Conservation (phyloP, 1,140 invertebrate species). For the Zaprionus inermis region DNA sequence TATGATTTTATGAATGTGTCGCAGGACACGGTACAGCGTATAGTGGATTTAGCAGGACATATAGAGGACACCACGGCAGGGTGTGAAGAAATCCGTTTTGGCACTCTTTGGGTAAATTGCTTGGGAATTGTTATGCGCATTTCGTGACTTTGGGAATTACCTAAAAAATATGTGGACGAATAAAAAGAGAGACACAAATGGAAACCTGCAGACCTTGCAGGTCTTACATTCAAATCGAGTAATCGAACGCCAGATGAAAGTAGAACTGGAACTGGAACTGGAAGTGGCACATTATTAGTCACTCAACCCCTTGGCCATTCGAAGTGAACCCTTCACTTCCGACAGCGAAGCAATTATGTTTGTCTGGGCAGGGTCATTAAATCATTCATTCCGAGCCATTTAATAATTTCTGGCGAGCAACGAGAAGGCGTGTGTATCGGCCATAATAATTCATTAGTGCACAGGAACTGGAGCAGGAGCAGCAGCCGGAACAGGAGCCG, state of each 20-base stretch:
- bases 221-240: background rate
- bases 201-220: background rate
- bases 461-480: conserved; percentile 5
- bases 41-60: no score
- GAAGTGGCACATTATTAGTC: conserved; percentile 38
- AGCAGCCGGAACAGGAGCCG: conserved; percentile 29
- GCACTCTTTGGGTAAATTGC: conserved; percentile 65
- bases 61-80: conserved; percentile 5
- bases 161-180: background rate
- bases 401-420: conserved; percentile 71
- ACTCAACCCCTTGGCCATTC: conserved; percentile 53
- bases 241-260: background rate
- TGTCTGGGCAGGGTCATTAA: conserved; percentile 69
- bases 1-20: conserved; percentile 73
- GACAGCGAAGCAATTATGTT: conserved; percentile 64
- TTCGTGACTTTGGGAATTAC: conserved; percentile 52
- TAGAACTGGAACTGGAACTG: conserved; percentile 17
- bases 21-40: conserved; percentile 34
- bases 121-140: conserved; percentile 68
- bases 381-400: conserved; percentile 83
- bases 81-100: conserved; percentile 75
- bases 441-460: conserved; percentile 76
- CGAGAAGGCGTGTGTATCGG: conserved; percentile 45
- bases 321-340: conserved; percentile 54
- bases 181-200: no score